Conservation (phyloP, 2,113 vertebrate species). For the Megaceryle torquata region DNA sequence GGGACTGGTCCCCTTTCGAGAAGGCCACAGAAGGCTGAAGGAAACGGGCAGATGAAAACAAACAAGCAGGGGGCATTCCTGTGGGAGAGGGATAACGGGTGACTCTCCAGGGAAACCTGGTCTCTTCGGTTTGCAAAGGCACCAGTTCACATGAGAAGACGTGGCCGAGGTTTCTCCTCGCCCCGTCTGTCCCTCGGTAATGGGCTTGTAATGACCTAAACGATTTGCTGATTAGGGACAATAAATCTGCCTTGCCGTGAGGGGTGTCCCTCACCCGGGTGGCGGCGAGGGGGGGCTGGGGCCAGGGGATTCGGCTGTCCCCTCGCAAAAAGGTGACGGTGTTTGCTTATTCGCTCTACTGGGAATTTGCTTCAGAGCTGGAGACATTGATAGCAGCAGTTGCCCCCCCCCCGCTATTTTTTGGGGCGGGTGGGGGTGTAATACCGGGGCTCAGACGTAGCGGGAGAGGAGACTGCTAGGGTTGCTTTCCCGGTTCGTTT, state of each 20-base stretch:
- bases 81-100: not conserved
- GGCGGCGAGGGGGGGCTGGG: not conserved
- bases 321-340: not conserved
- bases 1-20: not conserved
- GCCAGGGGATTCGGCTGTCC: not conserved
- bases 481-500: not conserved
- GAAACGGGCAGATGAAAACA: not conserved
- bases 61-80: not conserved
- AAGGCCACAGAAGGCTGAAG: not conserved
- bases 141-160: conserved; percentile 67
- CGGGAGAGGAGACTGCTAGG: not conserved
- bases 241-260: conserved; percentile 85
- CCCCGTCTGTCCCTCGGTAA: conserved; percentile 80
- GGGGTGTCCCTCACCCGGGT: not conserved
- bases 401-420: not conserved
- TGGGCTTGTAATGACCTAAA: conserved; percentile 90
- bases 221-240: conserved; percentile 89
- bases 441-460: not conserved
- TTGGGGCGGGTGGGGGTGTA: not conserved
- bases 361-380: not conserved
- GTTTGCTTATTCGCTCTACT: not conserved
- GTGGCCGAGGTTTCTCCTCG: conserved; percentile 50
- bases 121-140: conserved; percentile 65
- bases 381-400: not conserved
- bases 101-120: conserved; percentile 48